Evolutionary conservation across 2,797 vertebrate species (phyloP).

Genomic region (Chaetodon trifasciatus): DNA sequence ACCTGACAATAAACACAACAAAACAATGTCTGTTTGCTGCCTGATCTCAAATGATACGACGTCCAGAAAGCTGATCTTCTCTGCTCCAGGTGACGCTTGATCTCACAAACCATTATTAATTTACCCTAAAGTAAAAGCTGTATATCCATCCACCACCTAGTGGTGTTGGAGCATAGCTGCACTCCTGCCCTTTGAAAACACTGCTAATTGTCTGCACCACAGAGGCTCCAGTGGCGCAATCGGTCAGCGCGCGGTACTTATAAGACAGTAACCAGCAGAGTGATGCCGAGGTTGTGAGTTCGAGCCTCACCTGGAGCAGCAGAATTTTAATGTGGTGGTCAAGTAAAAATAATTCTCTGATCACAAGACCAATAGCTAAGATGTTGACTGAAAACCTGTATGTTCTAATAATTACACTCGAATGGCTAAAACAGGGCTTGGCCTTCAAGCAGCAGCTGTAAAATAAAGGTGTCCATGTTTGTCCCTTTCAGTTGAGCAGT

Average conservation of each 20-base stretch:
- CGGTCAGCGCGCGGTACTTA: slow-evolving; percentile 43
- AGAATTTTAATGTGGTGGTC: neutral
- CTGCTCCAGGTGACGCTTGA: slow-evolving; percentile 20
- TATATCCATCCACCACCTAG: slow-evolving; percentile 41
- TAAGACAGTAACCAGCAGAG: slow-evolving; percentile 39
- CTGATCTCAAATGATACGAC: neutral
- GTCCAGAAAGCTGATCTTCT: rapidly evolving
- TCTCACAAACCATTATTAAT: slow-evolving; percentile 22
- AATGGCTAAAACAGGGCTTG: neutral
- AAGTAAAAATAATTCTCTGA: too few species aligned
- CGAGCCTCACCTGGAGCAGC: slow-evolving; percentile 57
- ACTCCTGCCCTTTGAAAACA: neutral
- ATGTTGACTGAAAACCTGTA: too few species aligned
- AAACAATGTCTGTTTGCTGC: neutral
- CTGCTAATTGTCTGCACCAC: rapidly evolving
- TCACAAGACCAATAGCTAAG: too few species aligned
- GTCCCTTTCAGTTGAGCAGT: too few species aligned
- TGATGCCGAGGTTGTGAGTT: slow-evolving; percentile 62
- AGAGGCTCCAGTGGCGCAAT: slow-evolving; percentile 54
- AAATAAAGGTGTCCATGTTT: too few species aligned
- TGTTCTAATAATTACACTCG: too few species aligned
- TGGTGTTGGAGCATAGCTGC: slow-evolving; percentile 10
- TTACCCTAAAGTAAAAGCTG: too few species aligned
- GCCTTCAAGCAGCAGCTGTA: too few species aligned
- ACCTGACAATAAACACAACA: slow-evolving; percentile 71